Conservation (phyloP, 1,140 invertebrate genomes). For the Drosophila eugracilis region DNA sequence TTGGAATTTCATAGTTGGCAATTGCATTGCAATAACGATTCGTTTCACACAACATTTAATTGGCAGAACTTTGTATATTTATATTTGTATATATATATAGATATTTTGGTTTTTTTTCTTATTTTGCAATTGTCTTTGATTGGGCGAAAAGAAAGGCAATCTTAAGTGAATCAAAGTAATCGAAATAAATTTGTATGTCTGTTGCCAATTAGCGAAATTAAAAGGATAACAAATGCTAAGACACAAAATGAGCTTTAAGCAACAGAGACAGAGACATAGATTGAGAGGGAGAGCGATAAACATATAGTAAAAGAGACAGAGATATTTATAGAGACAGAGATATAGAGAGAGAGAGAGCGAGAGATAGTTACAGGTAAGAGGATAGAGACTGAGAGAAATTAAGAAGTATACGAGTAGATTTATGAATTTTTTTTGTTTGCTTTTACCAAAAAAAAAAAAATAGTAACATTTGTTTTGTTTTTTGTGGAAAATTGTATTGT, state of each 20-base stretch:
- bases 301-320: constrained; percentile 44
- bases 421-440: constrained; percentile 62
- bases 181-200: constrained; percentile 49
- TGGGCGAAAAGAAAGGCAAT: constrained; percentile 40
- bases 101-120: too few relatives aligned
- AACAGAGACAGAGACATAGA: constrained; percentile 50
- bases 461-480: constrained; percentile 45
- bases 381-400: constrained; percentile 61
- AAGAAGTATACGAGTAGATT: constrained; percentile 67
- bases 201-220: constrained; percentile 52
- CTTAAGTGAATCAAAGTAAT: constrained; percentile 43
- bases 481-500: constrained; percentile 46
- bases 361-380: constrained; percentile 49
- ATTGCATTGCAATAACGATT: constrained; percentile 72
- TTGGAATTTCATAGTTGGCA: constrained; percentile 58
- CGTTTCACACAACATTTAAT: constrained; percentile 72
- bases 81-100: constrained; percentile 49
- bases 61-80: constrained; percentile 57
- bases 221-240: constrained; percentile 48
- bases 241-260: constrained; percentile 72
- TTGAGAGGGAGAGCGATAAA: constrained; percentile 40
- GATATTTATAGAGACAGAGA: constrained; percentile 41
- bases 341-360: constrained; percentile 37
- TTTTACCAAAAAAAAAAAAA: constrained; percentile 40
- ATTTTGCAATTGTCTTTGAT: constrained; percentile 64